Evolutionary conservation across 2,113 vertebrate species (phyloP), one percentile per base, ranked within the genome.

Genomic region (Anser brachyrhynchus): DNA sequence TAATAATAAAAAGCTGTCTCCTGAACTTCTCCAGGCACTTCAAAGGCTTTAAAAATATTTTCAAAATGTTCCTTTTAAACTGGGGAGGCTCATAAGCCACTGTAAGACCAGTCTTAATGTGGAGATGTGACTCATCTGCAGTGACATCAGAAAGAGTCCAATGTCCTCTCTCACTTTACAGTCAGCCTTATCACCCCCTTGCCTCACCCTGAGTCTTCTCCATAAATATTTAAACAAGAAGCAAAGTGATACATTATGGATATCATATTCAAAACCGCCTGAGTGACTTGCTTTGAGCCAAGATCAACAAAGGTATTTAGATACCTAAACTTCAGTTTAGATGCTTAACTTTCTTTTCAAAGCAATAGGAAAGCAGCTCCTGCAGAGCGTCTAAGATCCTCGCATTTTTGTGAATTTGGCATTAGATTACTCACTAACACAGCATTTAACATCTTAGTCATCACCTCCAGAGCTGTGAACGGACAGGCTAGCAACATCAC

Each of bases 161-260:
- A 51, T 37, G 80, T 81, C 70, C 85, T 52, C 80, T 86, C 89
- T 90, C 86, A 51, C 71, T 90, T 93, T 83, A 79, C 87, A 94
- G 58, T 20, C 89, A 87, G 62, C 81, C 70, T 72, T 52, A 95
- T 82, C 92, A 69, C 46, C 76, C 80, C 88, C 76, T 26, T 31
- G 52, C 83, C 80, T 95, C 29, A 0, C 86, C 90, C 88, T 43
- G 65, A 89, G 65, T 44, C 92, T 84, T 92, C 66, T 0, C 61
- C 88, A 92, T 93, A 84, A 97, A 96, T 95, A 92, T 95, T 96
- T 95, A 97, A 96, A 90, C 86, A 95, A 96, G 83, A 43, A 89
- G 89, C 73, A 91, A 89, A 96, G 52, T 81, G 80, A 87, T 87
- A 54, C 46, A 95, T 94, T 84, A 81, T 57, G 39, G 80, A 90